Evolutionary conservation across 1,140 invertebrate species (phyloP).

Genomic region (Ips typographus): DNA sequence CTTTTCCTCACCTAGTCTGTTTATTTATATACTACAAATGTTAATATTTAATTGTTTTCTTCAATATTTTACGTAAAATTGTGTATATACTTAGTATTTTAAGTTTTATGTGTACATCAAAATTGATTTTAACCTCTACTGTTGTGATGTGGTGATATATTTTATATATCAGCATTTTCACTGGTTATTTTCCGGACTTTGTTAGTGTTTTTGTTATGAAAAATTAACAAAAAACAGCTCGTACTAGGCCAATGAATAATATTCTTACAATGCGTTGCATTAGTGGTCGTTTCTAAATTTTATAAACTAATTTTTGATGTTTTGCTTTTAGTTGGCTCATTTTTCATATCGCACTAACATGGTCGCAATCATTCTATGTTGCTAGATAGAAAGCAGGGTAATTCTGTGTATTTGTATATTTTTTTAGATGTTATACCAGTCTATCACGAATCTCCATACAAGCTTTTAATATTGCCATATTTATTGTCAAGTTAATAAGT

Average conservation of each 20-base stretch:
- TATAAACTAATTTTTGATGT: conserved; percentile 3
- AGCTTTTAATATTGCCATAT: conserved; percentile 26
- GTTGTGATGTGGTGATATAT: conserved; percentile 49
- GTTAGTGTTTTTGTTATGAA: conserved; percentile 47
- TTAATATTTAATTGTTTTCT: conserved; percentile 23
- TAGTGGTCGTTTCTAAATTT: conserved; percentile 4
- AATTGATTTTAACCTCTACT: conserved; percentile 20
- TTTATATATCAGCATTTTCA: conserved; percentile 45
- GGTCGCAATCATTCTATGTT: conserved; percentile 20
- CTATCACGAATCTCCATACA: conserved; percentile 28
- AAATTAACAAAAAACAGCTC: conserved; percentile 43
- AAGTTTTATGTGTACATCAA: conserved; percentile 34
- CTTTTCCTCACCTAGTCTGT: conserved; percentile 25
- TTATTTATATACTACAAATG: conserved; percentile 15
- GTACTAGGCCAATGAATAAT: conserved; percentile 18
- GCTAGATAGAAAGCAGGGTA: conserved; percentile 19
- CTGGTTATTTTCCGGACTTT: conserved; percentile 37
- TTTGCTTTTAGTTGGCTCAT: conserved; percentile 8
- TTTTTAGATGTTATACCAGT: background rate
- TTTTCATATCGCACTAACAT: conserved; percentile 37
- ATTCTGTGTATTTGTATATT: conserved; percentile 10
- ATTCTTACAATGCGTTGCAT: no score
- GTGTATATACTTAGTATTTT: conserved; percentile 9
- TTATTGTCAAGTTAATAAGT: conserved; percentile 11
- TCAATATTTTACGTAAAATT: conserved; percentile 4